A percentile compares a stretch with the other conserved stretches of the same genome.
These are phyloP conservation scores for Taenaris catops DNA, from an alignment of 2,888 invertebrate species.

Conservation along the genomic window DNA sequence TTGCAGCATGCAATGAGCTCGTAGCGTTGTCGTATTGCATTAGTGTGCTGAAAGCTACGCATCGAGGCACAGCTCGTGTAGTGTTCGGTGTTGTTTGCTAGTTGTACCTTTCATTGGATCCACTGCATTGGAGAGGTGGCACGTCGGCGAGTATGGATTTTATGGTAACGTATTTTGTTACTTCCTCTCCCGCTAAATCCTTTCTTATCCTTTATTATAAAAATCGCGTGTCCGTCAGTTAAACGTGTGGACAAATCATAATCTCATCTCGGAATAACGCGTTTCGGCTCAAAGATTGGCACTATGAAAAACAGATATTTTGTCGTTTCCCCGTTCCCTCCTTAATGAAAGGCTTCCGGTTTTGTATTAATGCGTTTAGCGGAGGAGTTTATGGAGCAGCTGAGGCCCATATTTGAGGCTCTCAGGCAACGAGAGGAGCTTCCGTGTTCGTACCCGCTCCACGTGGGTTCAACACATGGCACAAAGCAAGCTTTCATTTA, in stretches of 20 bases:
- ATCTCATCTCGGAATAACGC: constrained; percentile 50
- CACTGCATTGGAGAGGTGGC: constrained; percentile 79
- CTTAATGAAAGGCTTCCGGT: constrained; percentile 64
- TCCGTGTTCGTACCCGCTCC: constrained; percentile 94
- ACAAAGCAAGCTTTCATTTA: constrained; percentile 81
- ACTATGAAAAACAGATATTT: constrained; percentile 64
- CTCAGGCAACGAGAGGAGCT: constrained; percentile 94
- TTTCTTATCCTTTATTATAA: constrained; percentile 47
- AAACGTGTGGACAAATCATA: constrained; percentile 68
- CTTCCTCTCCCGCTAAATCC: constrained; percentile 65
- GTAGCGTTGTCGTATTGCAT: constrained; percentile 75
- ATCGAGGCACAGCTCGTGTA: constrained; percentile 72
- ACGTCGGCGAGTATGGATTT: constrained; percentile 68
- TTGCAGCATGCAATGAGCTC: constrained; percentile 75
- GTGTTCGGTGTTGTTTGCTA: constrained; percentile 76
- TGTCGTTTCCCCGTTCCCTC: constrained; percentile 41
- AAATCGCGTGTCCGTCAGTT: constrained; percentile 49
- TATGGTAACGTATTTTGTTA: constrained; percentile 73
- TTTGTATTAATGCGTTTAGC: constrained; percentile 83
- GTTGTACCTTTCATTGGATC: constrained; percentile 60
- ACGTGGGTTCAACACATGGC: constrained; percentile 86
- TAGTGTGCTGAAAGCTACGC: constrained; percentile 74
- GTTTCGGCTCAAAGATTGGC: constrained; percentile 68
- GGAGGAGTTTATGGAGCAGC: constrained; percentile 96
- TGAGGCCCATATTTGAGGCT: constrained; percentile 97